phyloP scores from a whole-genome alignment of 2,797 vertebrate species.

The Sebastes itinus region DNA sequence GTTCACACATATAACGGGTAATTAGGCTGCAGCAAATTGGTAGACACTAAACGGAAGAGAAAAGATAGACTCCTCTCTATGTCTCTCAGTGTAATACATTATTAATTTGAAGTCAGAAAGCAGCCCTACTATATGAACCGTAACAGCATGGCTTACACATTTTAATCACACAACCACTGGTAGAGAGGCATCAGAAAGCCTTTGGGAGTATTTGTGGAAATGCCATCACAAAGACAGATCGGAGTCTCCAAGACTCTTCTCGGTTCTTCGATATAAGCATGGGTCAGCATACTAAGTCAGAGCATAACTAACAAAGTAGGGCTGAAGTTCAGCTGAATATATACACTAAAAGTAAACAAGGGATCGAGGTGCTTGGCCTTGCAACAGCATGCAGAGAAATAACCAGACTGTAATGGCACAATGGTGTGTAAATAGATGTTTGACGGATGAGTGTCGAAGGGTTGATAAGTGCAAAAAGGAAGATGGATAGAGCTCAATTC shows the following conservation, averaged over 20 bases:
- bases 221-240: not conserved
- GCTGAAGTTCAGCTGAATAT: constrained; percentile 25
- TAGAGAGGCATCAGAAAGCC: not conserved
- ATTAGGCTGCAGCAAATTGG: not conserved
- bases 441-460: constrained; percentile 26
- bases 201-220: not conserved
- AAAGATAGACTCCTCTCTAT: not conserved
- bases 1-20: not conserved
- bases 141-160: not conserved
- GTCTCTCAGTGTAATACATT: not conserved
- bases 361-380: constrained; percentile 18
- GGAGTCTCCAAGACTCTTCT: not conserved
- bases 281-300: constrained; percentile 16
- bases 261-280: not conserved
- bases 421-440: constrained; percentile 40
- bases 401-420: constrained; percentile 27
- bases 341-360: not conserved
- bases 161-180: not conserved
- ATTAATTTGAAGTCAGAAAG: not conserved
- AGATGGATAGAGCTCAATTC: constrained; percentile 2
- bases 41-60: not conserved
- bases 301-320: constrained; percentile 17
- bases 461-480: constrained; percentile 25
- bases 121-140: not conserved
- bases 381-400: constrained; percentile 7